Conservation (phyloP, 2,888 invertebrate species). For the Deilephila porcellus region DNA sequence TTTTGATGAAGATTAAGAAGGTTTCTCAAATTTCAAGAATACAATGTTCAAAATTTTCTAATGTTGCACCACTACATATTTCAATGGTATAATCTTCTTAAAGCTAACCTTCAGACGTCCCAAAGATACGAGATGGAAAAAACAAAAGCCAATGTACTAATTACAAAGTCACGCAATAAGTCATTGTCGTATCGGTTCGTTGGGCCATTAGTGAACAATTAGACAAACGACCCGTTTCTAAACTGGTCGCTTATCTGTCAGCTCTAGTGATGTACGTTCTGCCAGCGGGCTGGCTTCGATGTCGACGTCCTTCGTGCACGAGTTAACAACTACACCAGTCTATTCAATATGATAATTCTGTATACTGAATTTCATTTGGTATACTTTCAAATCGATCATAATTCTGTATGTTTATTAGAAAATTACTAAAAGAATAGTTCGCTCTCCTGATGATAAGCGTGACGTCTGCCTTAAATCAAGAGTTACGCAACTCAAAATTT, state of each 20-base stretch:
- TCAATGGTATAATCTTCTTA: neutral
- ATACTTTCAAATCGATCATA: too few species aligned
- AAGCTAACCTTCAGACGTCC: neutral
- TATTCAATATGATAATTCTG: neutral
- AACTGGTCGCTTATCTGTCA: conserved; percentile 59
- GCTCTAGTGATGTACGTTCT: conserved; percentile 38
- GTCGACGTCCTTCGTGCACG: conserved; percentile 17
- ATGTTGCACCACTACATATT: neutral
- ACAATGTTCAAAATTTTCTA: neutral
- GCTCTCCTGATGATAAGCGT: too few species aligned
- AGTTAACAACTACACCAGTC: neutral
- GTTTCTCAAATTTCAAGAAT: neutral
- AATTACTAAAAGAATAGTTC: too few species aligned
- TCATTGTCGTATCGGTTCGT: conserved; percentile 56
- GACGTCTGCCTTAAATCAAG: too few species aligned
- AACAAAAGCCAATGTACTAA: conserved; percentile 25
- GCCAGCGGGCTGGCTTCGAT: neutral
- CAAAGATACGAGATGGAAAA: conserved; percentile 15
- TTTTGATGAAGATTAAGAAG: too few species aligned
- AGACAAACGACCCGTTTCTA: conserved; percentile 61
- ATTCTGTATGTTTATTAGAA: too few species aligned
- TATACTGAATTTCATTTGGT: neutral
- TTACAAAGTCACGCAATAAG: conserved; percentile 50
- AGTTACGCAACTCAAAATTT: too few species aligned
- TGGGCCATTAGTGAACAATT: conserved; percentile 72